Evolutionary conservation across 2,113 vertebrate species (phyloP), one percentile per base, ranked within the genome.

Genomic region (Apeltes quadracus): DNA sequence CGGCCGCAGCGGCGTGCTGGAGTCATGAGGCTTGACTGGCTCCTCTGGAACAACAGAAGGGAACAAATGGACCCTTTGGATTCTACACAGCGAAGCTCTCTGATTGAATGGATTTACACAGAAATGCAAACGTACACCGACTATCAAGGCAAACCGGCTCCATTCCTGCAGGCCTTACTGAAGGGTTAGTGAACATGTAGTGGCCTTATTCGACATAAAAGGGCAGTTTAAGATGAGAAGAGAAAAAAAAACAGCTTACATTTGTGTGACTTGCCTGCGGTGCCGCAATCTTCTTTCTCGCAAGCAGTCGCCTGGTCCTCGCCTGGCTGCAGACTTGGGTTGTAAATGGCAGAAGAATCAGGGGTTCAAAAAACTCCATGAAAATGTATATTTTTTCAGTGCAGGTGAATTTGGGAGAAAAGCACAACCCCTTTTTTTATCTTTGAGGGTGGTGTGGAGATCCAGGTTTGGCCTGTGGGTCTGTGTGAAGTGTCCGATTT

Each of bases 221-320:
- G 72, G 27, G 3, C n/a, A 66, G 4, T 23, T 61, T 23, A 12
- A 54, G n/a, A n/a, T n/a, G n/a, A n/a, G n/a, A n/a, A n/a, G 18
- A 9, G 32, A 0, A 46, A 15, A 0, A 51, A 14, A n/a, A 34
- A 18, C 75, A 48, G 79, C 92, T 78, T 85, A 93, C 92, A 29
- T 27, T 14, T 25, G 7, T 25, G 6, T 50, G 76, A 46, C 48
- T 69, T 62, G 82, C 82, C 23, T 83, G 79, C 15, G 79, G 75
- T 16, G 74, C 22, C 50, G 79, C 54, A 69, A 70, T 72, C 78
- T 87, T 90, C 48, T 72, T 84, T 63, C 92, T 91, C 32, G 90
- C 87, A 82, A 94, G 94, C 18, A 94, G 76, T 14, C 84, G 67
- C n/a, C 63, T 91, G 46, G 67, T 53, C 72, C 86, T 93, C 1